Conservation (phyloP, 2,888 invertebrate genomes). For the Agonopterix alstromeriana region DNA sequence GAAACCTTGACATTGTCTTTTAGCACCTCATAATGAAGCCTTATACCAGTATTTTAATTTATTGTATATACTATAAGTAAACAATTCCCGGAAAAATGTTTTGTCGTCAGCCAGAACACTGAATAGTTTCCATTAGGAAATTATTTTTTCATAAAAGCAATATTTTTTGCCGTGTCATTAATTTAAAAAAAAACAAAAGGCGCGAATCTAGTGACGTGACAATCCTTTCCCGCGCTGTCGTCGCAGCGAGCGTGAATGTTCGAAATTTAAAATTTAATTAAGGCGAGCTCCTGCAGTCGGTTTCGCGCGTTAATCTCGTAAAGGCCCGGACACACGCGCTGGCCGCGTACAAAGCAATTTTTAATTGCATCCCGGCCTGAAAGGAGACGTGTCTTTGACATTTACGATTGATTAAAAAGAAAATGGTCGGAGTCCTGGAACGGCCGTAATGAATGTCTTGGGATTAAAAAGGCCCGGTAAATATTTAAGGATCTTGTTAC, state of each 20-base stretch:
- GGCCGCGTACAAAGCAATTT: conserved; percentile 58
- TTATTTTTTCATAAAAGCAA: neutral
- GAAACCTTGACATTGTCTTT: too few relatives aligned
- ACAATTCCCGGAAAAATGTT: too few relatives aligned
- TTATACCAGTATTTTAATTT: too few relatives aligned
- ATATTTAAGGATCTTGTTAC: conserved; percentile 10
- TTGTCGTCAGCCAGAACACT: too few relatives aligned
- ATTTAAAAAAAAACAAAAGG: neutral
- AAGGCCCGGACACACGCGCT: conserved; percentile 46
- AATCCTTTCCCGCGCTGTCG: conserved; percentile 29
- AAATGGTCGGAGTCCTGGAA: conserved; percentile 22
- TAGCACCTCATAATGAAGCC: too few relatives aligned
- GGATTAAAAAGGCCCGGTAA: conserved; percentile 16
- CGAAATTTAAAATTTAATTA: conserved; percentile 65
- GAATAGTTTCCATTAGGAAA: too few relatives aligned
- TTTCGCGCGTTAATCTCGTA: conserved; percentile 56
- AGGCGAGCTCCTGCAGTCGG: conserved; percentile 39
- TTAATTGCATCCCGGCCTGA: conserved; percentile 54
- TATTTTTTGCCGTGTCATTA: neutral
- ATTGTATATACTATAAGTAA: too few relatives aligned
- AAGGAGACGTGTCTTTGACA: conserved; percentile 54
- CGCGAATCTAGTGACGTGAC: conserved; percentile 18
- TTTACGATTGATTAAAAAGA: conserved; percentile 56
- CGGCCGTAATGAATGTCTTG: conserved; percentile 14
- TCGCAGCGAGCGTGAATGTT: conserved; percentile 32